Base-by-base conservation (phyloP, 2,888 invertebrate genomes). In the Noctua janthina region DNA sequence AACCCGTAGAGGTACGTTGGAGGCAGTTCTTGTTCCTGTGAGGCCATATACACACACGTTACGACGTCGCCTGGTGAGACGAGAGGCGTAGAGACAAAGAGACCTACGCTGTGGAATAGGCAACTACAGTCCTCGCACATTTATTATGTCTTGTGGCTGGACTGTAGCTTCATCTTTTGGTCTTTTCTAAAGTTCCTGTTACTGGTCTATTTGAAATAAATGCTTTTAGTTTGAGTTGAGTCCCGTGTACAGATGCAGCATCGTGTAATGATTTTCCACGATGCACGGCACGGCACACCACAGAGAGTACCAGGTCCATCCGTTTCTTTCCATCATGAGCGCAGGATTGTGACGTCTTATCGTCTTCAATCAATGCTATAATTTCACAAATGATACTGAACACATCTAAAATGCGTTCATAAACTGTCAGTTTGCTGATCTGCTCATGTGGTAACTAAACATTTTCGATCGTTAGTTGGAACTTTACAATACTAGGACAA, bases 1-100 rank as follows among this genome's bases (percentile, higher is more conserved):
- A 17, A 2, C 29, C 35, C 67, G n/a, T 23, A 49, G 8, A 74
- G 67, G 74, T 74, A 49, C n/a, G 74, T 74, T 35, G n/a, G 7
- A 68, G 20, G 68, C 35, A 68, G 35, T 35, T 74, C 11, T 49
- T 20, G 43, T 73, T 13, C 59, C 13, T n/a, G 23, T 59, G 13
- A 59, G 4, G 11, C 13, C n/a, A 6, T n/a, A 64, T 2, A 15
- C 62, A 29, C 56, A 54, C 39, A 39, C 5, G 39, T 39, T 5
- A 5, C 20, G 54, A 59, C 59, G 59, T 13, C n/a, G 59, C 13
- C 1, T 59, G 59, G 29, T 29, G 29, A 29, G 29, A 29, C 29
- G 29, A 59, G n/a, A n/a, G 10, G 11, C n/a, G 5, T n/a, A 11
- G n/a, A 59, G 59, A 59, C 59, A 0, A n/a, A n/a, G n/a, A n/a